Percentiles rank a stretch among this genome's conserved stretches.
These are phyloP conservation scores for Drosophila sordidula DNA, from an alignment of 2,888 invertebrate species.

Conservation along the genomic window DNA sequence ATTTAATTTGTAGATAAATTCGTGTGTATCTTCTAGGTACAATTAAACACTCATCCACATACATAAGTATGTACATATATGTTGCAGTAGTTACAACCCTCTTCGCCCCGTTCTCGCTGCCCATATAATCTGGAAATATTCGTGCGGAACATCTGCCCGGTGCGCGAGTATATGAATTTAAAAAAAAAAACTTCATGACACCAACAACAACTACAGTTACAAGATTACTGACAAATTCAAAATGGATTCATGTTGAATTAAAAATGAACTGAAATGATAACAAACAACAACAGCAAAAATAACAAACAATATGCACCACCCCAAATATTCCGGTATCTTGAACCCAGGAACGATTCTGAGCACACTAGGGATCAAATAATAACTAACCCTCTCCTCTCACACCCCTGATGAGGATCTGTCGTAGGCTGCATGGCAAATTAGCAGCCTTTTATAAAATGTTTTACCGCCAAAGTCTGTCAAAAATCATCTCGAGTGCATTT, in stretches of 20 bases:
- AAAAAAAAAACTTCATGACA: slow-evolving; percentile 20
- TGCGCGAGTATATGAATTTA: slow-evolving; percentile 63
- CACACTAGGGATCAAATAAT: slow-evolving; percentile 52
- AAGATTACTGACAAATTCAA: slow-evolving; percentile 57
- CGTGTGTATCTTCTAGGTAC: slow-evolving; percentile 23
- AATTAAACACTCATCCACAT: slow-evolving; percentile 7
- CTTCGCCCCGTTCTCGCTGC: slow-evolving; percentile 3
- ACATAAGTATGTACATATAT: slow-evolving; percentile 1
- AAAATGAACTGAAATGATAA: slow-evolving; percentile 69
- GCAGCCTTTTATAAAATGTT: slow-evolving; percentile 21
- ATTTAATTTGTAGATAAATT: slow-evolving; percentile 55
- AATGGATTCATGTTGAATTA: slow-evolving; percentile 56
- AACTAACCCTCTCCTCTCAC: slow-evolving; percentile 61
- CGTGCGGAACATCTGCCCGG: slow-evolving; percentile 67
- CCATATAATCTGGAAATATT: slow-evolving; percentile 32
- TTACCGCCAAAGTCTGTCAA: slow-evolving; percentile 8
- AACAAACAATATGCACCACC: slow-evolving; percentile 35
- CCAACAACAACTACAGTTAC: slow-evolving; percentile 24
- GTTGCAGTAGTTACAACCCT: slow-evolving; percentile 37
- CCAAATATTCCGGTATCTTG: slow-evolving; percentile 14
- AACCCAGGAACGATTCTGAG: background rate
- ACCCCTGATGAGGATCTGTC: background rate
- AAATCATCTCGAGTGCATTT: slow-evolving; percentile 39
- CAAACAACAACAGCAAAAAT: slow-evolving; percentile 46
- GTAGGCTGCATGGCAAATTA: slow-evolving; percentile 25